A percentile compares a stretch with the other conserved stretches of the same genome.
Evolutionary conservation across 2,113 vertebrate genomes (phyloP).

Genomic region (Platysteira castanea): DNA sequence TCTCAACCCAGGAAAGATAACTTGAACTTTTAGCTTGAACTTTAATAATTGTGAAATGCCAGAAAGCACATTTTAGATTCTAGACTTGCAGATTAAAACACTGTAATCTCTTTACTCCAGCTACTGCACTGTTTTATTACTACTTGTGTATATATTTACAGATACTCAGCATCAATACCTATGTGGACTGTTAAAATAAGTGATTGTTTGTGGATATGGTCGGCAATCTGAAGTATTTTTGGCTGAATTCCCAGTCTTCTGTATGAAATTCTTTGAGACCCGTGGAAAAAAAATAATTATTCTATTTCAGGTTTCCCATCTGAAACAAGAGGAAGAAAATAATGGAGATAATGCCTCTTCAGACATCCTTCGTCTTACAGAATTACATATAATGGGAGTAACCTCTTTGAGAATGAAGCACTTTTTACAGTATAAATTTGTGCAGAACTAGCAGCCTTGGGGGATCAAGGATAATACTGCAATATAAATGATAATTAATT

Average conservation of each 20-base stretch:
- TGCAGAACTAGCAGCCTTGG: background rate
- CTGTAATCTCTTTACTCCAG: background rate
- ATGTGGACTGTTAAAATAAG: background rate
- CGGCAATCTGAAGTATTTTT: background rate
- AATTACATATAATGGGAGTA: background rate
- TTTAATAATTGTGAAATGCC: background rate
- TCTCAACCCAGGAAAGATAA: background rate
- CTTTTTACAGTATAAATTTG: background rate
- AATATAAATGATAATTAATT: constrained; percentile 44
- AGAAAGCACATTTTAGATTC: background rate
- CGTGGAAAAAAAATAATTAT: background rate
- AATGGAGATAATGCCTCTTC: background rate
- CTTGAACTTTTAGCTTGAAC: background rate
- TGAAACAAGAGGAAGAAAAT: background rate
- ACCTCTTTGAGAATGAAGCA: background rate
- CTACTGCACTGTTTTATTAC: background rate
- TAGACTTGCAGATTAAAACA: background rate
- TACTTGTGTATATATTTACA: background rate
- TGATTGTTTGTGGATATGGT: background rate
- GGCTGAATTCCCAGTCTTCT: background rate
- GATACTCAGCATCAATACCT: background rate
- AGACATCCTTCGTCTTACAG: background rate
- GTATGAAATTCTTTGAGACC: background rate
- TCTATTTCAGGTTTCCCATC: background rate
- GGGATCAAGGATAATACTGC: background rate